Conservation (phyloP, 1,140 invertebrate genomes). For the Drosophila eugracilis region DNA sequence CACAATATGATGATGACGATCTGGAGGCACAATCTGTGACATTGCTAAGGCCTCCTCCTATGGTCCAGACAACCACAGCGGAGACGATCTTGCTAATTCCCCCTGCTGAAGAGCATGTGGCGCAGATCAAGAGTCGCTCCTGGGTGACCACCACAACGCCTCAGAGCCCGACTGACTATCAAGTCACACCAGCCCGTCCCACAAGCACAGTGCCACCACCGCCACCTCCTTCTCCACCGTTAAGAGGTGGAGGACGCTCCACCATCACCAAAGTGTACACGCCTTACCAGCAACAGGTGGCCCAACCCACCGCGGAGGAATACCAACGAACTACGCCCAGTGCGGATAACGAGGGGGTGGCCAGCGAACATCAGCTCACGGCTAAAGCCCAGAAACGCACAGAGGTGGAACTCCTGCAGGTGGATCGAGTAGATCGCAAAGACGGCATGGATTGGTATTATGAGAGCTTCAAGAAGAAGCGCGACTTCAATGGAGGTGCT, state of each 20-base stretch:
- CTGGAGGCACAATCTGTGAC: slow-evolving; percentile 76
- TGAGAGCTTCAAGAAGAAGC: slow-evolving; percentile 88
- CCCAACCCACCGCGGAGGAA: slow-evolving; percentile 80
- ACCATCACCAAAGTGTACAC: slow-evolving; percentile 89
- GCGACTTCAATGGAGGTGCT: slow-evolving; percentile 51
- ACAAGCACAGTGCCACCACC: slow-evolving; percentile 17
- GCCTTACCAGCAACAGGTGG: slow-evolving; percentile 77
- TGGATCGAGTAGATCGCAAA: slow-evolving; percentile 57
- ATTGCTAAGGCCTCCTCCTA: slow-evolving; percentile 66
- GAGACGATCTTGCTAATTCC: slow-evolving; percentile 82
- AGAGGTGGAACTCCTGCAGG: slow-evolving; percentile 41
- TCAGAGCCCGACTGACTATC: slow-evolving; percentile 23
- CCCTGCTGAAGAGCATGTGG: slow-evolving; percentile 77
- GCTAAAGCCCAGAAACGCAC: slow-evolving; percentile 69
- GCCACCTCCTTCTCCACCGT: slow-evolving; percentile 31
- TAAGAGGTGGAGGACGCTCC: slow-evolving; percentile 84
- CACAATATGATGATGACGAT: slow-evolving; percentile 72
- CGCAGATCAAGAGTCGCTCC: slow-evolving; percentile 73
- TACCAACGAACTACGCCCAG: slow-evolving; percentile 80
- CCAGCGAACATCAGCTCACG: slow-evolving; percentile 57
- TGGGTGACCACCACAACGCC: slow-evolving; percentile 68
- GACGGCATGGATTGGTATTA: slow-evolving; percentile 90
- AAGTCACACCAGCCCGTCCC: slow-evolving; percentile 21
- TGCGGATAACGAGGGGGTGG: slow-evolving; percentile 45
- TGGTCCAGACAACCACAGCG: slow-evolving; percentile 72